Conservation (phyloP, 2,888 invertebrate species). For the Baronia brevicornis region DNA sequence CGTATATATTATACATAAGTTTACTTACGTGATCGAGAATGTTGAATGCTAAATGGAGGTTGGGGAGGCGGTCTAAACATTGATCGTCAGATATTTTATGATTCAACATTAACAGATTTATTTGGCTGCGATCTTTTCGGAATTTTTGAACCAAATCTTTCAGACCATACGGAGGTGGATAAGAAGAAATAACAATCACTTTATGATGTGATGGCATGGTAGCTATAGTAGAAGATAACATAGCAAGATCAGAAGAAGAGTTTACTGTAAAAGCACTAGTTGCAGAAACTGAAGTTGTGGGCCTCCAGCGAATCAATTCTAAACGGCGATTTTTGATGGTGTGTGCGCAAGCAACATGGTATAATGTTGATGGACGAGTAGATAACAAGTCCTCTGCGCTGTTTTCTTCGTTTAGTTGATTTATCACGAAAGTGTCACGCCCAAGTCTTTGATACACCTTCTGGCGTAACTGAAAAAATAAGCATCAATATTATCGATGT, state of each 20-base stretch:
- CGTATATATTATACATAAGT: no score
- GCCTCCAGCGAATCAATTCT: constrained; percentile 29
- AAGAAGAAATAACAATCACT: constrained; percentile 27
- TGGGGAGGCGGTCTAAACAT: constrained; percentile 29
- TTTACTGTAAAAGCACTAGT: constrained; percentile 29
- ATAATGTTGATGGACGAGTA: constrained; percentile 23
- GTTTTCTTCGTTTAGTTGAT: constrained; percentile 22
- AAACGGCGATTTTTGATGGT: constrained; percentile 18
- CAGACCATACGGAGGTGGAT: constrained; percentile 29
- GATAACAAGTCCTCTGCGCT: constrained; percentile 4
- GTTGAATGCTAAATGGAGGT: constrained; percentile 30
- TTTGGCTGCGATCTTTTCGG: constrained; percentile 29
- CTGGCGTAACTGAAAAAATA: constrained; percentile 26
- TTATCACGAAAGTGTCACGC: constrained; percentile 29
- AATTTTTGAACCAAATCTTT: constrained; percentile 30
- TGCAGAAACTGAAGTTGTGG: constrained; percentile 18
- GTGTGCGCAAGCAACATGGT: constrained; percentile 24
- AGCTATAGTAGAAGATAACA: constrained; percentile 23
- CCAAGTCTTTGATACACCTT: constrained; percentile 21
- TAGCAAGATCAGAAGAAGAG: constrained; percentile 24
- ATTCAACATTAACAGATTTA: constrained; percentile 34
- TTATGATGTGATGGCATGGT: constrained; percentile 26
- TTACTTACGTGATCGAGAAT: constrained; percentile 32
- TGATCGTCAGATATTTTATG: constrained; percentile 27
- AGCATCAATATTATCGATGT: no score